These are phyloP conservation scores for Doris montereyensis DNA, from an alignment of 2,888 invertebrate genomes.

Conservation along the genomic window DNA sequence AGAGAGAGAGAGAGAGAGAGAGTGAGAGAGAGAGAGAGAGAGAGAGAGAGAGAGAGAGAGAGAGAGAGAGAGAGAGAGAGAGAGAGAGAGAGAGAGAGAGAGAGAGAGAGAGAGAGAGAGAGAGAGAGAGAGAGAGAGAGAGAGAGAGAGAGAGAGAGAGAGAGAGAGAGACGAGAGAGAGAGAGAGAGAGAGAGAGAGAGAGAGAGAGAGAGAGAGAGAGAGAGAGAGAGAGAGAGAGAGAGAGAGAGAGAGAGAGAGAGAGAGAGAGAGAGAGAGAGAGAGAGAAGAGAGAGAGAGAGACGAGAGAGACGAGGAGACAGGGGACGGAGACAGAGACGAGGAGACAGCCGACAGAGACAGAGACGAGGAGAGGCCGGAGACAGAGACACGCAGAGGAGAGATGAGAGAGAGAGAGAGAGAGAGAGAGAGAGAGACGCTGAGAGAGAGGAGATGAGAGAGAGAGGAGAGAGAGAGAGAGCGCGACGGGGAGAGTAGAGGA, in stretches of 20 bases:
- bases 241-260: background rate
- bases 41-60: background rate
- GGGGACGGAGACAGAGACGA: background rate
- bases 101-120: background rate
- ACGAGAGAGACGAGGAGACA: background rate
- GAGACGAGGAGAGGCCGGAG: background rate
- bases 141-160: background rate
- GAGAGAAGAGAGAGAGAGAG: conserved; percentile 1
- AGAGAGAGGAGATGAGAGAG: background rate
- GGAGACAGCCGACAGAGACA: background rate
- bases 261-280: background rate
- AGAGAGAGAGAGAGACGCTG: conserved; percentile 28
- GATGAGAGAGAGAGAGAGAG: background rate
- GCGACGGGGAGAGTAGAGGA: background rate
- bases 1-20: background rate
- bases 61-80: background rate
- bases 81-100: background rate
- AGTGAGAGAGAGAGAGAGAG: background rate
- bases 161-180: background rate
- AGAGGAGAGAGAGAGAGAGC: background rate
- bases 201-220: background rate
- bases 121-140: background rate
- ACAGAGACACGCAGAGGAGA: background rate
- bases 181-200: conserved; percentile 3
- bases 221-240: conserved; percentile 7